A percentile compares a stretch with the other conserved stretches of the same genome.
Evolutionary conservation across 1,140 invertebrate genomes (phyloP).

Genomic region (Ceratina calcarata): DNA sequence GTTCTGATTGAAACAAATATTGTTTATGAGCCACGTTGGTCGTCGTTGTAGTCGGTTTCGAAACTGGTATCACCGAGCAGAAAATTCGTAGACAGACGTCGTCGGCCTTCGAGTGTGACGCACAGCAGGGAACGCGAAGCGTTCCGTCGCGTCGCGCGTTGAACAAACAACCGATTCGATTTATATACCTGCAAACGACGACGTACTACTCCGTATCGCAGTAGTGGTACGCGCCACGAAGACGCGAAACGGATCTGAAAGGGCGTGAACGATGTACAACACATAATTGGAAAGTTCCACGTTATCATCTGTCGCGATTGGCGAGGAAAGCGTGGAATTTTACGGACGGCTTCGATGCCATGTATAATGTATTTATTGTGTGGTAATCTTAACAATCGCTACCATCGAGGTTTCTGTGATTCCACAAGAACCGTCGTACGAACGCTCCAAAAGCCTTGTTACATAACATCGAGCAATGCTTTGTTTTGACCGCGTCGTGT

Average conservation of each 20-base stretch:
- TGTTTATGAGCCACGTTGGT: no score
- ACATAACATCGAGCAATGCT: conserved; percentile 36
- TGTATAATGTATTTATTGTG: conserved; percentile 25
- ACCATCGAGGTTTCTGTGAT: conserved; percentile 4
- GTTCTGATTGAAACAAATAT: no score
- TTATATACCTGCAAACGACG: not conserved
- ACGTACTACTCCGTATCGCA: not conserved
- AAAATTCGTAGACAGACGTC: not conserved
- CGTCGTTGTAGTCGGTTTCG: not conserved
- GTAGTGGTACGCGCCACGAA: not conserved
- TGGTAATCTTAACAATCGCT: conserved; percentile 36
- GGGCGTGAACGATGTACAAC: not conserved
- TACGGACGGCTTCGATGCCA: not conserved
- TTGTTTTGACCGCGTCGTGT: conserved; percentile 2
- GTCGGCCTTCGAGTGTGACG: not conserved
- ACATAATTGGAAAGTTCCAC: conserved; percentile 18
- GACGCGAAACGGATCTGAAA: not conserved
- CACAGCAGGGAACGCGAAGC: not conserved
- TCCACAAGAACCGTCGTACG: conserved; percentile 10
- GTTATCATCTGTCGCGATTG: not conserved
- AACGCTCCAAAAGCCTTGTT: conserved; percentile 9
- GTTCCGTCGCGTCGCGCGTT: no score
- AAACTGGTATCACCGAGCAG: not conserved
- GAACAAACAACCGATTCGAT: not conserved
- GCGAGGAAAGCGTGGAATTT: conserved; percentile 6